phyloP scores from a whole-genome alignment of 2,797 vertebrate genomes.

The Limosa lapponica region DNA sequence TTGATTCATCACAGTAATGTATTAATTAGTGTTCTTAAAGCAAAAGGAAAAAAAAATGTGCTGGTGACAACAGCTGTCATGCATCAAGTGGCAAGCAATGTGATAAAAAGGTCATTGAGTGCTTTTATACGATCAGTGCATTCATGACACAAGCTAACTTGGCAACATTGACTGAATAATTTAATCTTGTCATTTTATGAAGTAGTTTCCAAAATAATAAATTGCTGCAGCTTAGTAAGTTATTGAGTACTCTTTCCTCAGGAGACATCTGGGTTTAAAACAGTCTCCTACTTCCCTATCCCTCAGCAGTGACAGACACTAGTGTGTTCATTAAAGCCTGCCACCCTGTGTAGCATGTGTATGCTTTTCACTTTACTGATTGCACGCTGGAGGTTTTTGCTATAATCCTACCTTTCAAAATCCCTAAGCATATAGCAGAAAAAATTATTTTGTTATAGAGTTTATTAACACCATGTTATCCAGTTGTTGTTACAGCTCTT shows the following conservation, averaged over 20 bases:
- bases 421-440: background rate
- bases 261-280: constrained; percentile 60
- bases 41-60: constrained; percentile 7
- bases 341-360: background rate
- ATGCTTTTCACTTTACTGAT: background rate
- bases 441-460: background rate
- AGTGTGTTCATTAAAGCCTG: constrained; percentile 54
- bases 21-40: constrained; percentile 67
- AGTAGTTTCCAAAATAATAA: constrained; percentile 75
- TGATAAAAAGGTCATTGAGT: constrained; percentile 54
- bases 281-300: constrained; percentile 14
- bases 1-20: constrained; percentile 25
- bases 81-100: constrained; percentile 40
- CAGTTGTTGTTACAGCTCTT: background rate
- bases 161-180: constrained; percentile 70
- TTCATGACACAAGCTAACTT: constrained; percentile 63
- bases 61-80: constrained; percentile 5
- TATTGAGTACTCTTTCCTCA: constrained; percentile 58
- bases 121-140: constrained; percentile 63
- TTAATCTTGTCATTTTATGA: constrained; percentile 68
- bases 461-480: background rate
- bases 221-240: constrained; percentile 53
- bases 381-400: background rate
- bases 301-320: constrained; percentile 59
- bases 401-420: constrained; percentile 50